phyloP scores from a whole-genome alignment of 2,113 vertebrate genomes.

The Pelusios castaneus region DNA sequence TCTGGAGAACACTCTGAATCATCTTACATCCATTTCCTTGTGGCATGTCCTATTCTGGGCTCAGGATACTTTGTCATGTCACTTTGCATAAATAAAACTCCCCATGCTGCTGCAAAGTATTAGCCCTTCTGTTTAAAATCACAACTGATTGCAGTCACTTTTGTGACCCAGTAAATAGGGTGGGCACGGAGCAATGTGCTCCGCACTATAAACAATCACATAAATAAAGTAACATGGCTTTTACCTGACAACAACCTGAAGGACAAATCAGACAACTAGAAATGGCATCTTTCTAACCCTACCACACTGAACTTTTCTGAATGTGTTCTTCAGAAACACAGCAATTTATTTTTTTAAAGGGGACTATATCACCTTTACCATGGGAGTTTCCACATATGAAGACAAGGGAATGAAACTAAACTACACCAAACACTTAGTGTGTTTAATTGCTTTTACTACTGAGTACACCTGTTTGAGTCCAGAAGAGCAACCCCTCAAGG shows the following conservation, averaged over 20 bases:
- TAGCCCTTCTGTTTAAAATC: background rate
- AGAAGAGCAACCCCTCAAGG: slow-evolving; percentile 27
- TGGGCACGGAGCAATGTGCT: background rate
- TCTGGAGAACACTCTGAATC: background rate
- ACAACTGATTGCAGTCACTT: background rate
- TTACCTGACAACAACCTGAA: background rate
- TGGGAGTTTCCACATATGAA: background rate
- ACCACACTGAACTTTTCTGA: accelerated
- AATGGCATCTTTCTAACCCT: background rate
- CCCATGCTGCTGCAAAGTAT: background rate
- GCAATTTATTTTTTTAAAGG: background rate
- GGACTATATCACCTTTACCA: background rate
- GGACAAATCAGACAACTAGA: background rate
- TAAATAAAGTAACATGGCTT: background rate
- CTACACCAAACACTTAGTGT: background rate
- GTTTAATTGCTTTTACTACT: slow-evolving; percentile 40
- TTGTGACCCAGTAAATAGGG: background rate
- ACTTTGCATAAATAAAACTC: background rate
- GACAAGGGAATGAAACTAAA: background rate
- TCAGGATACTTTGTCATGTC: background rate
- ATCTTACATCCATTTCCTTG: background rate
- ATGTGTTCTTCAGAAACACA: accelerated
- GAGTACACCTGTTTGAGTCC: slow-evolving; percentile 5
- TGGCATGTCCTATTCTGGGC: background rate
- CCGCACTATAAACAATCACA: background rate